These are phyloP conservation scores for Galbula dea DNA, from an alignment of 2,113 vertebrate genomes.

Conservation along the genomic window DNA sequence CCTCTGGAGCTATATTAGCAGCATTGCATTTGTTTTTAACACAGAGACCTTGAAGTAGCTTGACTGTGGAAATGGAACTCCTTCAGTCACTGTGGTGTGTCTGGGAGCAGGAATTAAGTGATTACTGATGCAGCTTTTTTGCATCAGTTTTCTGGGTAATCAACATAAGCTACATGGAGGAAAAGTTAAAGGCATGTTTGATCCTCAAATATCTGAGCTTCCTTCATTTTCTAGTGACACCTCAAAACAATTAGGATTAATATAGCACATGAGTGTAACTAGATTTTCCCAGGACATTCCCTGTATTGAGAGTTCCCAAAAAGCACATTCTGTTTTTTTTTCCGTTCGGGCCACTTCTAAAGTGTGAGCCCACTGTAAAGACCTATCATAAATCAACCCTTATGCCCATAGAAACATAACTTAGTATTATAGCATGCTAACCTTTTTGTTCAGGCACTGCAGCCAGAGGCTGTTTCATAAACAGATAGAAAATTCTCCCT, in stretches of 20 bases:
- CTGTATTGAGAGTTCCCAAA: not conserved
- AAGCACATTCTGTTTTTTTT: not conserved
- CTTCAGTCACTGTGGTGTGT: fast-evolving
- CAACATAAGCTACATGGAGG: not conserved
- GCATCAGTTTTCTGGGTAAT: not conserved
- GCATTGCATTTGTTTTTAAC: not conserved
- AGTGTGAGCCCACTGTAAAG: not conserved
- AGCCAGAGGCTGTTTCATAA: not conserved
- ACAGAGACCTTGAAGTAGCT: not conserved
- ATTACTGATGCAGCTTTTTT: not conserved
- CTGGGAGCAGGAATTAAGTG: not conserved
- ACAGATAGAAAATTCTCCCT: not conserved
- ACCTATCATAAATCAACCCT: not conserved
- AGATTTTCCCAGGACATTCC: not conserved
- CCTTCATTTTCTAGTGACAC: not conserved
- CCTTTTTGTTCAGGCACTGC: not conserved
- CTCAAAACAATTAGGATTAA: not conserved
- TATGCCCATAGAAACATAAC: not conserved
- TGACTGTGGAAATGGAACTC: not conserved
- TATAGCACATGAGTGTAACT: not conserved
- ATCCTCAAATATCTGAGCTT: not conserved
- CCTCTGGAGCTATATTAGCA: not conserved
- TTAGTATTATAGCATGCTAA: not conserved
- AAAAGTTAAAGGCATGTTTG: not conserved
- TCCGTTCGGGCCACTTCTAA: not conserved